These are phyloP conservation scores for Dicaeum eximium DNA, from an alignment of 2,113 vertebrate species.

Conservation along the genomic window DNA sequence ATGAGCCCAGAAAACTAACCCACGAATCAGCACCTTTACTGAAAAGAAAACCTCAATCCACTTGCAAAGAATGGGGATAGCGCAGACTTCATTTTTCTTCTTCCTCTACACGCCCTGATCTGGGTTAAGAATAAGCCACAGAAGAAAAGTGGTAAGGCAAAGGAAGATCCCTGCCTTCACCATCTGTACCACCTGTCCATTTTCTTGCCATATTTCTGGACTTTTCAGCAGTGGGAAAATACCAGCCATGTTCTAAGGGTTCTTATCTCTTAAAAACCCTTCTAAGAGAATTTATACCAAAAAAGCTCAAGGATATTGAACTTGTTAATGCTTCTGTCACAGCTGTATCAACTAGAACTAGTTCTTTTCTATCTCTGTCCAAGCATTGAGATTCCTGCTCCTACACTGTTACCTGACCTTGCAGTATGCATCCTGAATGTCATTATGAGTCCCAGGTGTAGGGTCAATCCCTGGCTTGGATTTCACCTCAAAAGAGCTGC, in stretches of 20 bases:
- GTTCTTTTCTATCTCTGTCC: neutral
- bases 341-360: neutral
- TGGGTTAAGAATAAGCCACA: neutral
- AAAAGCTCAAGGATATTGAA: neutral
- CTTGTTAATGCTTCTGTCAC: neutral
- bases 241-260: neutral
- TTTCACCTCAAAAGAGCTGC: neutral
- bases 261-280: neutral
- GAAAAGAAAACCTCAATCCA: constrained; percentile 38
- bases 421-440: neutral
- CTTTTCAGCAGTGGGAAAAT: neutral
- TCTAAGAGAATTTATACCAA: neutral
- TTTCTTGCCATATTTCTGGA: neutral
- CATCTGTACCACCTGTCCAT: neutral
- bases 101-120: neutral
- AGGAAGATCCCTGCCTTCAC: neutral
- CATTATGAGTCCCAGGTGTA: neutral
- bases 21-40: neutral
- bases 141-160: neutral
- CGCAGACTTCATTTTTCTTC: neutral
- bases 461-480: neutral
- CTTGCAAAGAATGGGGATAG: neutral
- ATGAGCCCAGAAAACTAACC: neutral
- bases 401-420: neutral
- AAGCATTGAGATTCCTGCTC: accelerated